These are phyloP conservation scores for Anisognathus igniventris DNA, from an alignment of 2,797 vertebrate genomes.

Conservation along the genomic window DNA sequence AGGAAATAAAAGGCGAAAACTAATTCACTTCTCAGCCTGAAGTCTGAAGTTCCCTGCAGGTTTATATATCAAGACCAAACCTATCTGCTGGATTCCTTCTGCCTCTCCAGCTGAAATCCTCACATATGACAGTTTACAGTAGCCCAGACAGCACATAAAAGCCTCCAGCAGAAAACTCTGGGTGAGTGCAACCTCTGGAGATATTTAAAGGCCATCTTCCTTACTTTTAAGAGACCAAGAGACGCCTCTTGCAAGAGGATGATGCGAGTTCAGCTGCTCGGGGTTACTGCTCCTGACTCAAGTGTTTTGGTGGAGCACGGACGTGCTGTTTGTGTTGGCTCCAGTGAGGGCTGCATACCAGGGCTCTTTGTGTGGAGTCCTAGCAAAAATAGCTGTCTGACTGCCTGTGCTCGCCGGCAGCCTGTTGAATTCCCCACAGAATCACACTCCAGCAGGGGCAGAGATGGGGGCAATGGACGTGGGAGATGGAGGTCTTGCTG, in stretches of 20 bases:
- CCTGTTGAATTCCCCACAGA: neutral
- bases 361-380: constrained; percentile 35
- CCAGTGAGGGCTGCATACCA: constrained; percentile 3
- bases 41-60: neutral
- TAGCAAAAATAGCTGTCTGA: constrained; percentile 47
- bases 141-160: neutral
- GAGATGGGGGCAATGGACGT: neutral
- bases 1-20: neutral
- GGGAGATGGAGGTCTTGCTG: neutral
- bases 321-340: constrained; percentile 49
- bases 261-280: constrained; percentile 34
- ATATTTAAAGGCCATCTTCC: neutral
- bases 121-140: neutral
- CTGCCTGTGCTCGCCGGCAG: fast-evolving
- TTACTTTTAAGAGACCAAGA: constrained; percentile 26
- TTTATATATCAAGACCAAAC: neutral
- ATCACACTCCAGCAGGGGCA: neutral
- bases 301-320: neutral
- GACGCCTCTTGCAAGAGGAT: constrained; percentile 1
- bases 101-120: neutral
- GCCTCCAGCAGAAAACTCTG: neutral
- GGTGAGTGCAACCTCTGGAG: neutral
- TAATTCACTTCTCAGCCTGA: neutral
- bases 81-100: neutral
- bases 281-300: constrained; percentile 38